Base-by-base conservation (phyloP, 2,888 invertebrate genomes). In the Mesochorus sp. region DNA sequence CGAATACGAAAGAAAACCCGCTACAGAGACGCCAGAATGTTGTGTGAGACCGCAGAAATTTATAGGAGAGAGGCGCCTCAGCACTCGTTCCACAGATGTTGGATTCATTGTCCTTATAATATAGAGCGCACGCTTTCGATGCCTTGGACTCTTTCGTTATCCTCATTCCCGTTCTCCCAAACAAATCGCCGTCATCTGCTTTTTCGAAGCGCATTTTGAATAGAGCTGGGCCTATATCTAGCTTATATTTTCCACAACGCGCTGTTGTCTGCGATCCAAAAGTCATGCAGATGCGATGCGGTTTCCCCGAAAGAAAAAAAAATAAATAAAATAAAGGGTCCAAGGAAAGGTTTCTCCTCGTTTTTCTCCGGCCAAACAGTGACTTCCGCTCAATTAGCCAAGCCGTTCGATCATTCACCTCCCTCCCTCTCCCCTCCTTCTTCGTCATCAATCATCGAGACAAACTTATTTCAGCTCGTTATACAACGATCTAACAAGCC, bases 321-420 rank as follows among this genome's bases (percentile, higher is more conserved):
- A 31, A 14, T 17, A 8, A 17, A 44, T 4, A 17, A 44, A 44
- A 53, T 28, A 42, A 59, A 66, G 51, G 71, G 37, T 53, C 57
- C 26, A 55, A 10, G 34, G 21, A 31, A n/a, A n/a, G n/a, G 44
- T 37, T 37, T 64, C 57, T 39, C 57, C 49, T 59, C 34, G 37
- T 70, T 76, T 62, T 67, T 47, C 17, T 34, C 49, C 47, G 42
- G 62, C 61, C 19, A 70, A 47, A 49, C 21, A 72, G 71, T 66
- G 75, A 79, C 80, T 82, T 82, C 82, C 81, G 82, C 67, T 83
- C 81, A 81, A 82, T 83, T 80, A 80, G 76, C 62, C 61, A 77
- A 77, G 71, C 79, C 75, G 17, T 79, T 80, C 81, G 81, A 78
- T 81, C 81, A 79, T 77, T 42, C 42, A 47, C 61, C 47, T 44